Evolutionary conservation across 1,140 invertebrate species (phyloP).

Genomic region (Pseudomyrmex concolor): DNA sequence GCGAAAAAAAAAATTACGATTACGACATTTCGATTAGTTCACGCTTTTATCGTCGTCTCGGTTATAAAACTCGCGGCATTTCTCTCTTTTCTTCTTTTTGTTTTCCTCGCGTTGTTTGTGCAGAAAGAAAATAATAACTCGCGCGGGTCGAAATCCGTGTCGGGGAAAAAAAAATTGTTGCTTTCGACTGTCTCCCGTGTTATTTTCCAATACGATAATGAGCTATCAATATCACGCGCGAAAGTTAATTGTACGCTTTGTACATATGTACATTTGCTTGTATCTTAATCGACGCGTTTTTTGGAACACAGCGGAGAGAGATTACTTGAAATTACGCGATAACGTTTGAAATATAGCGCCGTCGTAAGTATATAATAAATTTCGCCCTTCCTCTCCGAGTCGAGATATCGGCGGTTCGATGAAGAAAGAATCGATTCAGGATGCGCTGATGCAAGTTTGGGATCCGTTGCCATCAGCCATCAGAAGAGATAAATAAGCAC

Average conservation of each 20-base stretch:
- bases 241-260: conserved; percentile 13
- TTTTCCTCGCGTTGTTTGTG: no score
- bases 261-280: background rate
- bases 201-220: background rate
- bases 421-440: conserved; percentile 52
- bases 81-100: background rate
- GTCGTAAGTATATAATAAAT: background rate
- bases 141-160: no score
- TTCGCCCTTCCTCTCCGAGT: background rate
- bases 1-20: background rate
- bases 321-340: conserved; percentile 15
- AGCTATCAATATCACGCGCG: background rate
- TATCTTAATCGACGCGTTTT: background rate
- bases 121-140: no score
- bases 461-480: conserved; percentile 44
- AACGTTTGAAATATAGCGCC: conserved; percentile 16
- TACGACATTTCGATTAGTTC: background rate
- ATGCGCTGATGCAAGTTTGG: conserved; percentile 70
- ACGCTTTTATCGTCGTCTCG: background rate
- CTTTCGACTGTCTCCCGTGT: no score
- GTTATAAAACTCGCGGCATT: background rate
- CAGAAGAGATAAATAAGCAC: conserved; percentile 26
- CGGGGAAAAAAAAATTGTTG: no score
- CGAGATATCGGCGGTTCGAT: background rate
- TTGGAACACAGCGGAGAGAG: background rate